Evolutionary conservation across 2,797 vertebrate species (phyloP).

Genomic region (Pangasius krempfi): DNA sequence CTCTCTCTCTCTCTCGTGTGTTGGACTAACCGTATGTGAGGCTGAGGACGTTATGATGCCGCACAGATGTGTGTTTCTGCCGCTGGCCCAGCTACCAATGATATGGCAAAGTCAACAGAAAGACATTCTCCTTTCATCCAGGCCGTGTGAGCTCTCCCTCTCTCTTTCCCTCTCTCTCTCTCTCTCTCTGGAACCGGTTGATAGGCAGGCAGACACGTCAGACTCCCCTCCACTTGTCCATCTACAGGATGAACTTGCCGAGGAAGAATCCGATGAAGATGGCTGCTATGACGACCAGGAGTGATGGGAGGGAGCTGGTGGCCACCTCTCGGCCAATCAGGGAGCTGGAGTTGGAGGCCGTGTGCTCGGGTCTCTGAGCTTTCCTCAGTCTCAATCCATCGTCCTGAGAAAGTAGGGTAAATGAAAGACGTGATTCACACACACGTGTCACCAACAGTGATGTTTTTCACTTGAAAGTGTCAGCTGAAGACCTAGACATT

Average conservation of each 20-base stretch:
- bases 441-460: background rate
- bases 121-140: slow-evolving; percentile 73
- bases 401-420: slow-evolving; percentile 77
- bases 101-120: slow-evolving; percentile 95
- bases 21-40: slow-evolving; percentile 75
- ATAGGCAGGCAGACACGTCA: slow-evolving; percentile 57
- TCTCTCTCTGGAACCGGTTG: slow-evolving; percentile 66
- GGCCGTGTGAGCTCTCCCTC: slow-evolving; percentile 59
- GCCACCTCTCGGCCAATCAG: slow-evolving; percentile 85
- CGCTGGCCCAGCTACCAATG: slow-evolving; percentile 86
- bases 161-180: slow-evolving; percentile 64
- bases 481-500: background rate
- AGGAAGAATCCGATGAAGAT: slow-evolving; percentile 99
- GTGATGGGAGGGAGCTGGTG: slow-evolving; percentile 90
- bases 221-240: slow-evolving; percentile 78
- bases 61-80: slow-evolving; percentile 81
- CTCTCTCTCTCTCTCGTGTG: slow-evolving; percentile 52
- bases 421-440: background rate
- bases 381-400: slow-evolving; percentile 91
- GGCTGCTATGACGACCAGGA: slow-evolving; percentile 98
- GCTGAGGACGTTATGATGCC: slow-evolving; percentile 81
- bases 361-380: slow-evolving; percentile 85
- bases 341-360: slow-evolving; percentile 78
- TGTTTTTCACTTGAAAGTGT: background rate
- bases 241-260: slow-evolving; percentile 99